A percentile compares a stretch with the other conserved stretches of the same genome.
Conservation (phyloP, 2,888 invertebrate species). For the Andrena dorsata region DNA sequence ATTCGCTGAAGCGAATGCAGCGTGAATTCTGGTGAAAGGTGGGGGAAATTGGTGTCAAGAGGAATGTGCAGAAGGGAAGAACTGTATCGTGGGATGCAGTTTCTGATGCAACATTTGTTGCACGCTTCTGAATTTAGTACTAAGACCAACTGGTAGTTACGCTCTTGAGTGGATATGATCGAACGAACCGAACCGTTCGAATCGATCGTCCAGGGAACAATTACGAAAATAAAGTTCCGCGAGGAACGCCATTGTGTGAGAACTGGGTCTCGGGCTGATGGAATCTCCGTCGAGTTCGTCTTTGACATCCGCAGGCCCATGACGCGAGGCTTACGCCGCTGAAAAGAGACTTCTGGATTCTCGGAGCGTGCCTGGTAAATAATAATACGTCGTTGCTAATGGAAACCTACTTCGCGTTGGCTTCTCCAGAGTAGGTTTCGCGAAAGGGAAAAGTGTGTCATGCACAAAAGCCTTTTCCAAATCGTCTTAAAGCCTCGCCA, state of each 20-base stretch:
- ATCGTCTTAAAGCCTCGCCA: slow-evolving; percentile 68
- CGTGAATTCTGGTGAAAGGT: neutral
- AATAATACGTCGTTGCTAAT: slow-evolving; percentile 74
- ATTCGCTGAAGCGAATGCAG: neutral
- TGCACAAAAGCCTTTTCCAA: slow-evolving; percentile 74
- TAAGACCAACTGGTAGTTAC: no score
- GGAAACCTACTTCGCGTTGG: slow-evolving; percentile 74
- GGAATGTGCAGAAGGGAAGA: neutral
- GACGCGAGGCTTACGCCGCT: slow-evolving; percentile 50
- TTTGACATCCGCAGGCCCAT: slow-evolving; percentile 40
- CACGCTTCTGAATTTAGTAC: neutral
- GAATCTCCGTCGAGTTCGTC: slow-evolving; percentile 5
- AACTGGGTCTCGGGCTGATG: slow-evolving; percentile 32
- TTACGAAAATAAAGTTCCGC: slow-evolving; percentile 15
- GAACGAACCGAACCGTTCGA: neutral
- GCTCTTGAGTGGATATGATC: neutral
- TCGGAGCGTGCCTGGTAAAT: slow-evolving; percentile 66
- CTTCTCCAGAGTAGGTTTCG: slow-evolving; percentile 73
- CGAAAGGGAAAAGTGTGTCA: slow-evolving; percentile 74
- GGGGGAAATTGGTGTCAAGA: neutral
- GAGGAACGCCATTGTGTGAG: neutral
- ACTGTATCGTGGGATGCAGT: neutral
- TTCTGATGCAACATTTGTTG: neutral
- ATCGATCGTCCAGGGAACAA: slow-evolving; percentile 12
- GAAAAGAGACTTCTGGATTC: slow-evolving; percentile 70